Conservation (phyloP, 2,797 vertebrate genomes). For the Lithobates pipiens region DNA sequence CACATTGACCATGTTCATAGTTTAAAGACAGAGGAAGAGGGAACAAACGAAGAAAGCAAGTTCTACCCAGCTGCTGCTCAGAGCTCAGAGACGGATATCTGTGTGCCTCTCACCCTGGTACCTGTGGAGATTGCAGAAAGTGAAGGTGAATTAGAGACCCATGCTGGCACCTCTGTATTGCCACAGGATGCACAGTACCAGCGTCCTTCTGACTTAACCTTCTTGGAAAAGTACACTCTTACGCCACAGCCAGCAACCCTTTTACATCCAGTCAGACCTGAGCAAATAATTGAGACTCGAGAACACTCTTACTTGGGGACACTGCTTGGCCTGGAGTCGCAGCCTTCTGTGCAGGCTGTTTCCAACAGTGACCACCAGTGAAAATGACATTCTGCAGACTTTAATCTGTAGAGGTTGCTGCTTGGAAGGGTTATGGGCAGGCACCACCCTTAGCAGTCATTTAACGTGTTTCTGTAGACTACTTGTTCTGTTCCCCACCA, state of each 20-base stretch:
- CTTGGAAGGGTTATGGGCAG: conserved; percentile 38
- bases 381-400: conserved; percentile 68
- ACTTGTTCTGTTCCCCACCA: neutral
- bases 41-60: conserved; percentile 73
- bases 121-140: conserved; percentile 78
- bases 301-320: conserved; percentile 94
- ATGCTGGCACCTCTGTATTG: conserved; percentile 70
- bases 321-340: conserved; percentile 87
- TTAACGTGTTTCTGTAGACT: neutral
- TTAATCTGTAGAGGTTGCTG: neutral
- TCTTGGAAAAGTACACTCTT: conserved; percentile 94
- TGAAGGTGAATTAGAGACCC: conserved; percentile 71
- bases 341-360: conserved; percentile 82
- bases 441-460: conserved; percentile 28
- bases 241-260: conserved; percentile 93
- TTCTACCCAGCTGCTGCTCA: conserved; percentile 72
- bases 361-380: conserved; percentile 79
- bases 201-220: conserved; percentile 85
- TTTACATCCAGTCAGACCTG: conserved; percentile 88
- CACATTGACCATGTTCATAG: conserved; percentile 96
- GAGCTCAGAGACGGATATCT: conserved; percentile 73
- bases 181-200: conserved; percentile 83
- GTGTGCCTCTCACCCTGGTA: conserved; percentile 75
- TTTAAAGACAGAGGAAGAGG: conserved; percentile 78
- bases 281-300: conserved; percentile 92